Evolutionary conservation across 92 coral and sea anemone species (phyloP).

Genomic region (Virgularia gustaviana): DNA sequence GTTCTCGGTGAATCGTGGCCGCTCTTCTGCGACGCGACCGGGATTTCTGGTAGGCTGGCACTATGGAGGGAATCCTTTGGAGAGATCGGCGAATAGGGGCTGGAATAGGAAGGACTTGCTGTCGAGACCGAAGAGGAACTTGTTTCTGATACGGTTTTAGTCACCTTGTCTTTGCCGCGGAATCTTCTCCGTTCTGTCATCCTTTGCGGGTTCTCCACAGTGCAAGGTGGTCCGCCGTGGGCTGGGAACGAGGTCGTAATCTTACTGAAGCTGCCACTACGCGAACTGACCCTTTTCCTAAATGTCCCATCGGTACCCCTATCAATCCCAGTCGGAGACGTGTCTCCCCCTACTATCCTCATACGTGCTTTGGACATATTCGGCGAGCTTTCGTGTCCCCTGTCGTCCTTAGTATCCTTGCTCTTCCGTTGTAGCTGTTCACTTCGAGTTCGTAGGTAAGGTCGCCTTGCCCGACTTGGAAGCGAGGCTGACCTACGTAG

Average conservation of each 20-base stretch:
- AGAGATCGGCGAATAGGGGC: neutral
- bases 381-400: constrained; percentile 29
- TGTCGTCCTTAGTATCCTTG: constrained; percentile 1
- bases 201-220: constrained; percentile 22
- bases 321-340: constrained; percentile 58
- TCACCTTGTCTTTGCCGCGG: neutral
- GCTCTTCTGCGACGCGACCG: neutral
- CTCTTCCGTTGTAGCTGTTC: constrained; percentile 54
- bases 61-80: constrained; percentile 5
- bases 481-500: constrained; percentile 78
- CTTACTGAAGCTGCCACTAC: constrained; percentile 54
- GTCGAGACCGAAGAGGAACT: no score
- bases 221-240: constrained; percentile 25
- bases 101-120: neutral
- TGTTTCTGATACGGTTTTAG: constrained; percentile 1
- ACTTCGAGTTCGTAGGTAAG: constrained; percentile 36
- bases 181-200: neutral
- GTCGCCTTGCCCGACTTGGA: constrained; percentile 58
- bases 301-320: constrained; percentile 64
- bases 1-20: neutral
- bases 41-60: constrained; percentile 27
- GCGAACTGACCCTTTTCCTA: constrained; percentile 5
- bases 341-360: constrained; percentile 52
- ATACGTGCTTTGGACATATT: constrained; percentile 50
- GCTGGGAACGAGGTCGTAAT: constrained; percentile 34